Base-by-base conservation (phyloP, 2,113 vertebrate genomes). In the Turnix velox region DNA sequence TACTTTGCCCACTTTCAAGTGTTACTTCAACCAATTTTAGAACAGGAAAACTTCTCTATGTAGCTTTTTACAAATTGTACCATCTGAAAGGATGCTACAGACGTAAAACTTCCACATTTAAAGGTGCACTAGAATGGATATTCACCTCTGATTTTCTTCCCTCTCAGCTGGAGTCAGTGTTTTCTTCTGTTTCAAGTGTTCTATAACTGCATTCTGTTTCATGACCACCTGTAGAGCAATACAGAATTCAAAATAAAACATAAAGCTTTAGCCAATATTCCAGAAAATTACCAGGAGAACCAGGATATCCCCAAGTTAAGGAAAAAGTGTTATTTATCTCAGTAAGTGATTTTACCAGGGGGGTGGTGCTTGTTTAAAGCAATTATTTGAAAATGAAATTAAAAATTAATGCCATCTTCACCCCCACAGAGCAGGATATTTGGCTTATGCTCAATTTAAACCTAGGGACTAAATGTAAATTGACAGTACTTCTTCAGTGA, bases 131-230 rank as follows among this genome's bases (percentile, higher is more conserved):
- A 5, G 43, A 63, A 91, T 67, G 69, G 73, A 77, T 67, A 92
- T 96, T 97, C 97, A 99, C 99, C 99, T 99, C 96, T 99, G 99
- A 96, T 99, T 99, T 96, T 99, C 99, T 94, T 99, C 99, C 78
- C 99, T 97, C 93, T 99, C 99, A 35, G 98, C 98, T 83, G 99
- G 99, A 92, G 99, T 99, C 97, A 99, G 93, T 20, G 97, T 98
- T 96, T 99, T 99, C 97, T 98, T 99, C 96, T 99, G 99, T 83
- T 99, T 99, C 97, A 99, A 97, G 95, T 99, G 98, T 73, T 99
- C 99, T 92, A 99, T 98, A 75, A 98, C 97, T 67, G 98, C 97
- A 84, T 98, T 99, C 95, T 99, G 99, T 94, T 99, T 99, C 97
- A 98, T 97, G 59, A 97, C 97, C 95, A 97, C 98, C 99, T 99